Percentiles rank a stretch among this genome's conserved stretches.
Evolutionary conservation across 2,113 vertebrate species (phyloP).

Genomic region (Vicugna pacos): DNA sequence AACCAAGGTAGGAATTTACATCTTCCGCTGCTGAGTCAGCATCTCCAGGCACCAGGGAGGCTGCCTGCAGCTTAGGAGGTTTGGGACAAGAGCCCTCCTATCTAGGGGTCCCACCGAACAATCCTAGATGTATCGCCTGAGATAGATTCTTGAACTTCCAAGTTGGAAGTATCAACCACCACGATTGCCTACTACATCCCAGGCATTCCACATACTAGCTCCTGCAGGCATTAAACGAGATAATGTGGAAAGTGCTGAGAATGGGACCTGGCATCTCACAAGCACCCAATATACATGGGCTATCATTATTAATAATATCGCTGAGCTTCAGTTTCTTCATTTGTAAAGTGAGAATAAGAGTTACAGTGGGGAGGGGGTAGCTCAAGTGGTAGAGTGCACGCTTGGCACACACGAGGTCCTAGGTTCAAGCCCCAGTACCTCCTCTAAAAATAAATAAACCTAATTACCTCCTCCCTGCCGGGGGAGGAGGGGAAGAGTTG

Average conservation of each 20-base stretch:
- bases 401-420: no score
- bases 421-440: no score
- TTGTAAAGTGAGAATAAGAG: not conserved
- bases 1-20: constrained; percentile 73
- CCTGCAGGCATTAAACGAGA: not conserved
- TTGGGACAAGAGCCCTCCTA: constrained; percentile 11
- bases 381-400: no score
- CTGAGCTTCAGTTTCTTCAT: constrained; percentile 2
- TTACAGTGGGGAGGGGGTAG: no score
- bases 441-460: no score
- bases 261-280: not conserved
- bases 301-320: not conserved
- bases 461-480: no score
- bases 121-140: constrained; percentile 17
- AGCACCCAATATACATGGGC: not conserved
- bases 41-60: constrained; percentile 50
- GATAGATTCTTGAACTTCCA: constrained; percentile 27
- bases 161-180: not conserved
- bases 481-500: not conserved
- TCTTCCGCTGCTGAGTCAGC: constrained; percentile 72
- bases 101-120: not conserved
- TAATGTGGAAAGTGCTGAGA: not conserved
- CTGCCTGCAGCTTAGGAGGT: not conserved
- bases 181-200: not conserved
- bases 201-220: not conserved